Conservation (phyloP, 2,113 vertebrate species). For the Nibea coibor region DNA sequence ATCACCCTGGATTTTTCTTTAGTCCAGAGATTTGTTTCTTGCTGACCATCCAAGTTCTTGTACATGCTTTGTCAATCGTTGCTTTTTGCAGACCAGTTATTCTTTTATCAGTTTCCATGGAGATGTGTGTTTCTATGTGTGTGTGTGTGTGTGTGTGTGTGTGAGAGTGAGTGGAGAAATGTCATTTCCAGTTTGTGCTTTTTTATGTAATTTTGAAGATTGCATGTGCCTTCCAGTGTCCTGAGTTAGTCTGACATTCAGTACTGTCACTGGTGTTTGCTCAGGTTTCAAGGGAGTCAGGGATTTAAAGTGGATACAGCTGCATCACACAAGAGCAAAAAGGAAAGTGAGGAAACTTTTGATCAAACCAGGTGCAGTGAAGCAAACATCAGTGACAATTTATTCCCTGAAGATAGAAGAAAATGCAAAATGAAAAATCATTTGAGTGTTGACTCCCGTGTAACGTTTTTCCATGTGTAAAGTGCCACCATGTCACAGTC, state of each 20-base stretch:
- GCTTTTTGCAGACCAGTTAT: slow-evolving; percentile 59
- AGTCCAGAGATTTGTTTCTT: slow-evolving; percentile 10
- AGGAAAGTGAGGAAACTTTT: too few relatives aligned
- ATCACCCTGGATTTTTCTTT: neutral
- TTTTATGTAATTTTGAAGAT: slow-evolving; percentile 34
- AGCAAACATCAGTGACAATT: neutral
- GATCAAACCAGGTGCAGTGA: too few relatives aligned
- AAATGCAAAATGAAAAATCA: neutral
- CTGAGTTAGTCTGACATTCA: slow-evolving; percentile 8
- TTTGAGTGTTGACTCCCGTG: neutral
- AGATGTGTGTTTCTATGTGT: slow-evolving; percentile 62
- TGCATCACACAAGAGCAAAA: too few relatives aligned
- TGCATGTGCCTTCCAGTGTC: slow-evolving; percentile 20
- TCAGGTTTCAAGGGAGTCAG: too few relatives aligned
- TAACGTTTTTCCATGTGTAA: neutral
- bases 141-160: slow-evolving; percentile 21
- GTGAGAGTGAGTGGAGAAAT: slow-evolving; percentile 56
- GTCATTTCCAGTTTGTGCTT: slow-evolving; percentile 67
- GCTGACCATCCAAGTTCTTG: slow-evolving; percentile 41
- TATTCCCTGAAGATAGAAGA: neutral
- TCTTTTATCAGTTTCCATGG: slow-evolving; percentile 84
- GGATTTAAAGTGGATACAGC: too few relatives aligned
- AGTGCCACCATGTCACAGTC: neutral
- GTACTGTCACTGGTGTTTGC: slow-evolving; percentile 16
- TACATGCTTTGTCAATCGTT: slow-evolving; percentile 57